Base-by-base conservation (phyloP, 2,113 vertebrate genomes). In the Thunnus thynnus region DNA sequence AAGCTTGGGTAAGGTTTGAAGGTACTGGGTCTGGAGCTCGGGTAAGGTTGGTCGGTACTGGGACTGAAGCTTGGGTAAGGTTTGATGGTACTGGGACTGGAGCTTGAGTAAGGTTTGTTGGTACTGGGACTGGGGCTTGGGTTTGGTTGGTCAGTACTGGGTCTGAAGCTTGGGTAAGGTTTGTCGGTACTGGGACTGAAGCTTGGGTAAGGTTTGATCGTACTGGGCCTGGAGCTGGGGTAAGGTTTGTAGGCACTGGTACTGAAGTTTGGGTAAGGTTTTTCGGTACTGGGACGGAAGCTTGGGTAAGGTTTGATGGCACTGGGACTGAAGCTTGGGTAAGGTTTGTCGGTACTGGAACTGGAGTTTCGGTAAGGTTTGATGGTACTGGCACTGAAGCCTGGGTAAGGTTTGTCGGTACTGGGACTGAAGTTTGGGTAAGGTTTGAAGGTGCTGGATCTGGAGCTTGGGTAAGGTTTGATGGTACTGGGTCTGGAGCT, bases 241-340 rank as follows among this genome's bases (percentile, higher is more conserved):
- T 71, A 12, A 18, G 65, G 14, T 65, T 30, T 57, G 62, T 25
- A 55, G 48, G 18, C 50, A n/a, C 69, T 5, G 5, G 48, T 18
- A 71, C 25, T 41, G 73, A 66, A 60, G 18, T 30, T 30, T 36
- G 72, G 25, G 10, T 63, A 32, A 13, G 46, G 27, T 18, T 65
- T 64, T 27, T 25, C 7, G n/a, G 12, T 54, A 3, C 48, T 71
- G 16, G 5, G 12, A 10, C 25, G 55, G n/a, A 3, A 47, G 1
- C 13, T 11, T 44, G 78, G 47, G 5, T 46, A 18, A 52, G 0
- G 20, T 54, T 10, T 61, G 12, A 3, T 1, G 4, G 44, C 9
- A 17, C 8, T 55, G 20, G 13, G 16, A 22, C 25, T 47, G 36
- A 3, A 27, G 7, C 13, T 60, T 5, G 16, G 51, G 51, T 46